Conservation (phyloP, 2,113 vertebrate species). For the Sceloporus tristichus region DNA sequence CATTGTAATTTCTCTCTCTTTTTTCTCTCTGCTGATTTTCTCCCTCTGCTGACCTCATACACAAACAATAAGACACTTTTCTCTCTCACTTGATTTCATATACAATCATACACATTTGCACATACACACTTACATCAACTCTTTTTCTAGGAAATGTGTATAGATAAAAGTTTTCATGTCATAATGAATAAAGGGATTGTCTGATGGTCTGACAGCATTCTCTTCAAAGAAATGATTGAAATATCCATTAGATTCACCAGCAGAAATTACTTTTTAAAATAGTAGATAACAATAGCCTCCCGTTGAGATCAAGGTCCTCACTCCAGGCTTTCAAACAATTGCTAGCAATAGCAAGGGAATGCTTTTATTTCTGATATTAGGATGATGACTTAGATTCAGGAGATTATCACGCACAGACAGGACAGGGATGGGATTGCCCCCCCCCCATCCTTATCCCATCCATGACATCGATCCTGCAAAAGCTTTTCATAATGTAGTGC, state of each 20-base stretch:
- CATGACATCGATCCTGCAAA: no score
- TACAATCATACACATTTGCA: no score
- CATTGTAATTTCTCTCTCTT: no score
- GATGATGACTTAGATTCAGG: neutral
- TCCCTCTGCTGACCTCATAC: no score
- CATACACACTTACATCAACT: neutral
- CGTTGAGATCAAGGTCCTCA: neutral
- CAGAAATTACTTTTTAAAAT: conserved; percentile 26
- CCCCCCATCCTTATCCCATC: no score
- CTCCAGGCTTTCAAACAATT: conserved; percentile 15
- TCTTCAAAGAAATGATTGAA: conserved; percentile 42
- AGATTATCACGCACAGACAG: no score
- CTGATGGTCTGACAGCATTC: neutral
- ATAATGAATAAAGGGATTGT: accelerated
- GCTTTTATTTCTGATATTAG: neutral
- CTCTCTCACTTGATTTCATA: no score
- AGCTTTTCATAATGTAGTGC: no score
- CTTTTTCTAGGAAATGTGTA: neutral
- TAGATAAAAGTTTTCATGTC: neutral
- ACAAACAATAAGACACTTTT: no score
- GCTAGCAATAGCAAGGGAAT: conserved; percentile 11
- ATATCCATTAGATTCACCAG: neutral
- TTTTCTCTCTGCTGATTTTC: no score
- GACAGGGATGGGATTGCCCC: no score
- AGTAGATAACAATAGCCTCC: neutral